Base-by-base conservation (phyloP, 2,888 invertebrate species). In the Eupithecia pulchellata region DNA sequence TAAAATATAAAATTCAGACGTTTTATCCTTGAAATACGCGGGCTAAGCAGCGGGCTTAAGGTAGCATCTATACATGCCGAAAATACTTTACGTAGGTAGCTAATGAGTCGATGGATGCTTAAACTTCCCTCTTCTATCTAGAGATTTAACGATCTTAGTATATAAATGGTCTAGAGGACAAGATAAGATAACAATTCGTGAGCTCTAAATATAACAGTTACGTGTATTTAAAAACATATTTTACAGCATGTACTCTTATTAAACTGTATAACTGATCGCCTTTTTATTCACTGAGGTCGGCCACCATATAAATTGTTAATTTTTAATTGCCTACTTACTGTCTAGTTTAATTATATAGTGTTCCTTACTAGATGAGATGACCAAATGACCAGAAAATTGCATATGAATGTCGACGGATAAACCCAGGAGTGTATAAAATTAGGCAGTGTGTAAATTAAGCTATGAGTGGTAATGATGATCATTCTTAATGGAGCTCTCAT, bases 131-230 rank as follows among this genome's bases (percentile, higher is more conserved):
- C n/a, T 14, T 55, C 20, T 55, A 55, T 13, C 55, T 55, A 55
- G 27, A 27, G 9, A 27, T 27, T 55, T 55, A 27, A 55, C 5
- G 25, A 55, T 55, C 14, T 55, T 27, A 55, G 20, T 47, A 20
- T 14, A 52, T 13, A 55, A 55, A 55, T 27, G 11, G 13, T 55
- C 17, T 55, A 27, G 55, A 55, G 55, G 27, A 27, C 27, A 27
- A 5, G 55, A 55, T 55, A 55, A 55, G 27, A 55, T 57, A 57
- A 57, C 14, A 57, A 27, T 57, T 57, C n/a, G n/a, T 42, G n/a
- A 42, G 42, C 42, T 42, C 20, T 47, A 3, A 47, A 47, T 20
- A 47, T 9, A 2, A n/a, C 42, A n/a, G 42, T 8, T 20, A 42
- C 0, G n/a, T 9, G 47, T 42, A 42, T 20, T 42, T 42, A 0